Evolutionary conservation across 2,797 vertebrate species (phyloP).

Genomic region (Gymnoscopelus microlampas): DNA sequence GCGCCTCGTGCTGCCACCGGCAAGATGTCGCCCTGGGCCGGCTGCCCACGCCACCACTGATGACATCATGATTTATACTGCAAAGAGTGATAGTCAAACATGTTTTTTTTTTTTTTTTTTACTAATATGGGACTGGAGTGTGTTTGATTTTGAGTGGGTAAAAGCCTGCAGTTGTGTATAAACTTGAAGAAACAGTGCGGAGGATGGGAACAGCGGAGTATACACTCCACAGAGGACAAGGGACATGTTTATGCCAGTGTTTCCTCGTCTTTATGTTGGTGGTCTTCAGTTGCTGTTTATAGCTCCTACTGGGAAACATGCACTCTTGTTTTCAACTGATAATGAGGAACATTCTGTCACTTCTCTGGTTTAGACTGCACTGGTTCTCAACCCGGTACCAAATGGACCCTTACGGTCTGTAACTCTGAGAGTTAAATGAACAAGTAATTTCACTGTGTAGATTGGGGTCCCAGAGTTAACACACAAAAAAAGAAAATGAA

Average conservation of each 20-base stretch:
- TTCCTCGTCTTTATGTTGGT: slow-evolving; percentile 56
- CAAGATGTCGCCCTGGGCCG: too few relatives aligned
- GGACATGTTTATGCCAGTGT: slow-evolving; percentile 58
- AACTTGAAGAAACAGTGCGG: slow-evolving; percentile 34
- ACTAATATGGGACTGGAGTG: slow-evolving; percentile 50
- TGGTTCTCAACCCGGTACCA: slow-evolving; percentile 15
- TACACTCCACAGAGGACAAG: slow-evolving; percentile 45
- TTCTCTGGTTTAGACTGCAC: slow-evolving; percentile 52
- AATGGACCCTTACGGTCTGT: too few relatives aligned
- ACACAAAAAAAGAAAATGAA: too few relatives aligned
- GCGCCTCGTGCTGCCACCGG: too few relatives aligned
- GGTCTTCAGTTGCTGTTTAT: slow-evolving; percentile 64
- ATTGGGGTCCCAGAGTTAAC: too few relatives aligned
- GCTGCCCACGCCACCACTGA: background rate
- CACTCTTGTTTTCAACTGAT: slow-evolving; percentile 56
- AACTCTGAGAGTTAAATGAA: too few relatives aligned
- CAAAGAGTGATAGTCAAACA: slow-evolving; percentile 42
- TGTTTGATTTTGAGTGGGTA: slow-evolving; percentile 60
- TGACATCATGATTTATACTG: slow-evolving; percentile 50
- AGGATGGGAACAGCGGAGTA: slow-evolving; percentile 30
- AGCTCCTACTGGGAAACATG: slow-evolving; percentile 58
- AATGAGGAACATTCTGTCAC: slow-evolving; percentile 55
- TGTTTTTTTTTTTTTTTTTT: slow-evolving; percentile 1
- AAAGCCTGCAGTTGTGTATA: slow-evolving; percentile 46
- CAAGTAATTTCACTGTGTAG: too few relatives aligned